A percentile compares a stretch with the other conserved stretches of the same genome.
These are phyloP conservation scores for Diprion similis DNA, from an alignment of 1,140 invertebrate genomes.

Conservation along the genomic window DNA sequence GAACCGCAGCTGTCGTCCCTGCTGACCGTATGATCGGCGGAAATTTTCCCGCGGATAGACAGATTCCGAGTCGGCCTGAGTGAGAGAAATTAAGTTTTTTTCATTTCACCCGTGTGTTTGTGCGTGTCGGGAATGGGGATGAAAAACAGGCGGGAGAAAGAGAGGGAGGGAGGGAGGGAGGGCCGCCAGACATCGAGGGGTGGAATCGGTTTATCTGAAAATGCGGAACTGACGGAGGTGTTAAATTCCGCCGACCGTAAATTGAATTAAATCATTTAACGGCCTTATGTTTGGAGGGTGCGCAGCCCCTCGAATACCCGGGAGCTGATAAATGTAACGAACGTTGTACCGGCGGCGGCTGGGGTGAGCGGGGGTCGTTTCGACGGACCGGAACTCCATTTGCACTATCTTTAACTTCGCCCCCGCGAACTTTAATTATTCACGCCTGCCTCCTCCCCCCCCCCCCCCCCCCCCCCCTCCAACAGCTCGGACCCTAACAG, in stretches of 20 bases:
- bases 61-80: too few species aligned
- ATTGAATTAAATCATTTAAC: constrained; percentile 63
- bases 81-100: too few species aligned
- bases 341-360: constrained; percentile 45
- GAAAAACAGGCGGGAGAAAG: background rate
- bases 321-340: constrained; percentile 56
- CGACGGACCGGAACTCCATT: constrained; percentile 43
- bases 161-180: background rate
- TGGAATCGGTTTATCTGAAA: constrained; percentile 5
- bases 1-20: background rate
- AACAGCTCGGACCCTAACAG: background rate
- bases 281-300: constrained; percentile 55
- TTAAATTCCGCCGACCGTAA: constrained; percentile 36
- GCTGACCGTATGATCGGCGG: background rate
- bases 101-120: too few species aligned
- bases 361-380: constrained; percentile 38
- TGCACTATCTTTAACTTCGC: constrained; percentile 37
- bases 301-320: constrained; percentile 40
- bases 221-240: constrained; percentile 10
- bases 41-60: too few species aligned
- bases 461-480: background rate
- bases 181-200: background rate
- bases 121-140: constrained; percentile 36
- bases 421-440: constrained; percentile 36
- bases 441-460: constrained; percentile 1